Evolutionary conservation across 2,797 vertebrate genomes (phyloP).

Genomic region (Zalophus californianus): DNA sequence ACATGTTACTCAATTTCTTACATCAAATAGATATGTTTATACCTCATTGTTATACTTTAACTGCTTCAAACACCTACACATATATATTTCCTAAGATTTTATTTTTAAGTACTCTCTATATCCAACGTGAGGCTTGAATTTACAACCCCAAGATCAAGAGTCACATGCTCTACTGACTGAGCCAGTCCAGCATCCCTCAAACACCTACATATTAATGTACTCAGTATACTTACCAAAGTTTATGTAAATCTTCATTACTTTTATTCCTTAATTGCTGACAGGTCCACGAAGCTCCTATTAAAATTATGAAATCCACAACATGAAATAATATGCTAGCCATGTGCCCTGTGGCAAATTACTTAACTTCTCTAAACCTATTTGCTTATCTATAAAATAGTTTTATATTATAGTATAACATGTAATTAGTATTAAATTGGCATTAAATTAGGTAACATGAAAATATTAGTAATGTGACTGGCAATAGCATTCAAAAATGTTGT

Average conservation of each 20-base stretch:
- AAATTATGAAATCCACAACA: conserved; percentile 56
- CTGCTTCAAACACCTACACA: neutral
- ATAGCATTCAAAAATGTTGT: neutral
- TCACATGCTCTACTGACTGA: neutral
- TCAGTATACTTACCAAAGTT: conserved; percentile 93
- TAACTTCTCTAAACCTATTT: conserved; percentile 45
- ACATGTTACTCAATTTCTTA: neutral
- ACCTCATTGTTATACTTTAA: neutral
- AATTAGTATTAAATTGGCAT: conserved; percentile 13
- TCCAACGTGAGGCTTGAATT: neutral
- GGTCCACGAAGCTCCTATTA: conserved; percentile 95
- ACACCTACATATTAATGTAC: neutral
- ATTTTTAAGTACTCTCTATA: neutral
- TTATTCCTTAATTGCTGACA: conserved; percentile 94
- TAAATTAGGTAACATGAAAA: conserved; percentile 52
- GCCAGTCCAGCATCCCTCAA: neutral
- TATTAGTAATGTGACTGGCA: conserved; percentile 2
- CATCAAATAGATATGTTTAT: neutral
- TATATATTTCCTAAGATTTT: neutral
- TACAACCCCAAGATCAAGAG: neutral
- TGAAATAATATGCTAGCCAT: conserved; percentile 50
- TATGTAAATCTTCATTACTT: conserved; percentile 97
- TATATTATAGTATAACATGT: neutral
- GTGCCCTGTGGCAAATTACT: neutral
- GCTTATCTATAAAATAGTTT: conserved; percentile 1